A percentile compares a stretch with the other conserved stretches of the same genome.
Evolutionary conservation across 2,797 vertebrate species (phyloP).

Genomic region (Eleutherodactylus coqui): DNA sequence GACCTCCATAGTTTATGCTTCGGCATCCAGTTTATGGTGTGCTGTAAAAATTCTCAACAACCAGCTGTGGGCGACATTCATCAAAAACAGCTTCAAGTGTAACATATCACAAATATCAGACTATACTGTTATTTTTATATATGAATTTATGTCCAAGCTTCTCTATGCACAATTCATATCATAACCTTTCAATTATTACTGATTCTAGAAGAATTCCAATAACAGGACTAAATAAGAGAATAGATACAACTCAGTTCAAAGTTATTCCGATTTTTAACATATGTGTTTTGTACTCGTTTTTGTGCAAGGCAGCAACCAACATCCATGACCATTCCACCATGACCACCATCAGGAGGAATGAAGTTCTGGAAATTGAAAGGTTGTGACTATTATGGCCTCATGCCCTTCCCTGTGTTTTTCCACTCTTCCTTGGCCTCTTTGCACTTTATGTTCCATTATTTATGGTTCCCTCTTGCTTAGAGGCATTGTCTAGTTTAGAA

Average conservation of each 20-base stretch:
- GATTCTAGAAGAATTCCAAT: background rate
- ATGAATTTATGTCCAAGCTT: background rate
- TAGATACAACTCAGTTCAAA: background rate
- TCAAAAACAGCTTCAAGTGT: background rate
- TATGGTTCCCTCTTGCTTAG: no score
- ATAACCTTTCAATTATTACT: background rate
- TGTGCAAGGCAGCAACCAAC: background rate
- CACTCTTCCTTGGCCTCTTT: no score
- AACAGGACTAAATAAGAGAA: background rate
- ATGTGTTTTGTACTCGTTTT: background rate
- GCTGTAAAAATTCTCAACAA: conserved; percentile 7
- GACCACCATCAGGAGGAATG: background rate
- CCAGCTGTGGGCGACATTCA: conserved; percentile 9
- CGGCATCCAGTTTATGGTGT: conserved; percentile 15
- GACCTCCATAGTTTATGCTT: conserved; percentile 22
- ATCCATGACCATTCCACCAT: background rate
- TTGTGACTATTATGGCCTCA: background rate
- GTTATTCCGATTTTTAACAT: background rate
- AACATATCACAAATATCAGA: conserved; percentile 6
- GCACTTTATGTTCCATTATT: background rate
- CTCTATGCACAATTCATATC: background rate
- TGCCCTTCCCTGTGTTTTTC: background rate
- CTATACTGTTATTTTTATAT: background rate
- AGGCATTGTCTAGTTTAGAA: no score
- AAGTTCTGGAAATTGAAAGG: background rate